Evolutionary conservation across 2,888 invertebrate species (phyloP).

Genomic region (Colletes collaris): DNA sequence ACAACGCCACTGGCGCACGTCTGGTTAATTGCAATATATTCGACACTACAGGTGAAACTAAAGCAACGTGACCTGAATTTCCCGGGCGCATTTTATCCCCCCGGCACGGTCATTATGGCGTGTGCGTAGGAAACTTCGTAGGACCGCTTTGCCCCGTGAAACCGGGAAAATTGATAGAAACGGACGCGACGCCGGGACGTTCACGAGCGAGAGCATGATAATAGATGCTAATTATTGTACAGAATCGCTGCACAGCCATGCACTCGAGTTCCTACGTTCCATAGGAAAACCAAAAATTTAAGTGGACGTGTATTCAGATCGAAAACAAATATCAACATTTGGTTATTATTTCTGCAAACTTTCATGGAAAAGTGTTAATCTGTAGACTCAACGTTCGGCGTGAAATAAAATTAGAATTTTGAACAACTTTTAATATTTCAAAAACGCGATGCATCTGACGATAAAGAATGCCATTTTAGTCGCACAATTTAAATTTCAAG

Average conservation of each 20-base stretch:
- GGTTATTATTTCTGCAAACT: too few relatives aligned
- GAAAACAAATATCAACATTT: too few relatives aligned
- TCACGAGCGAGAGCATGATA: conserved; percentile 5
- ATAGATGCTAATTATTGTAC: conserved; percentile 9
- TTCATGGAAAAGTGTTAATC: too few relatives aligned
- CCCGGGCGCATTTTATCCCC: conserved; percentile 22
- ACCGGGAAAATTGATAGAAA: conserved; percentile 23
- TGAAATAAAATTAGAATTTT: too few relatives aligned
- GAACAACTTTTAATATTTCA: too few relatives aligned
- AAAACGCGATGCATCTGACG: too few relatives aligned
- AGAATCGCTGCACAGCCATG: neutral
- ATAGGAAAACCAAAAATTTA: too few relatives aligned
- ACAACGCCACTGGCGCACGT: neutral
- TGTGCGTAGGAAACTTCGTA: conserved; percentile 28
- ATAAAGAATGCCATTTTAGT: too few relatives aligned
- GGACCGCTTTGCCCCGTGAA: conserved; percentile 25
- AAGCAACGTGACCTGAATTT: conserved; percentile 37
- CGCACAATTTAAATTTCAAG: too few relatives aligned
- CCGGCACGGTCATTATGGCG: conserved; percentile 20
- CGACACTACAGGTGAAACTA: conserved; percentile 18
- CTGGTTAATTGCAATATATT: conserved; percentile 44
- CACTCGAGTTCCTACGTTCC: too few relatives aligned
- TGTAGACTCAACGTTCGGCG: too few relatives aligned
- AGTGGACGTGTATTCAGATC: too few relatives aligned
- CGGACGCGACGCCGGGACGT: conserved; percentile 18